Evolutionary conservation across 1,140 invertebrate genomes (phyloP).

Genomic region (Hormaphis cornu): DNA sequence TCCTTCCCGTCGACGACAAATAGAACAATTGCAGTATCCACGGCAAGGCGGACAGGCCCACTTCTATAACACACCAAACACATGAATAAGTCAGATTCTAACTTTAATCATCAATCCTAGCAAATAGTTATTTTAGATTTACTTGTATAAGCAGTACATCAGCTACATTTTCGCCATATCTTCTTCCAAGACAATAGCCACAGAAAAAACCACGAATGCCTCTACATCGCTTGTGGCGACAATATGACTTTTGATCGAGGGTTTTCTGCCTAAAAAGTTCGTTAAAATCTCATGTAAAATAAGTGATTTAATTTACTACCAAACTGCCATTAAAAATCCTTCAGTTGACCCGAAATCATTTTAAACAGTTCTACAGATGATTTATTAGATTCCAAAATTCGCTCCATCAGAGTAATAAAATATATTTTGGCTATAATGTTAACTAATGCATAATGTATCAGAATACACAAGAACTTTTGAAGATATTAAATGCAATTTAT

Average conservation of each 20-base stretch:
- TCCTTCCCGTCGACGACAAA: slow-evolving; percentile 44
- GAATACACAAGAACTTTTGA: too few species aligned
- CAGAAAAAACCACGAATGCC: slow-evolving; percentile 47
- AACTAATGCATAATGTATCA: too few species aligned
- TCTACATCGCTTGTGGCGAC: slow-evolving; percentile 43
- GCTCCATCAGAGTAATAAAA: too few species aligned
- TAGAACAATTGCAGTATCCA: slow-evolving; percentile 45
- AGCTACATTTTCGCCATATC: slow-evolving; percentile 45
- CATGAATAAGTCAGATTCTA: not conserved
- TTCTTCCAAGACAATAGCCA: slow-evolving; percentile 44
- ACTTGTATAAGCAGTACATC: slow-evolving; percentile 44
- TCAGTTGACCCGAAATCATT: too few species aligned
- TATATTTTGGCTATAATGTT: too few species aligned
- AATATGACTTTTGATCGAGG: slow-evolving; percentile 45
- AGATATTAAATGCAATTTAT: too few species aligned
- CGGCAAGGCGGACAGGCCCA: slow-evolving; percentile 47
- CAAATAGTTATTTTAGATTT: slow-evolving; percentile 25
- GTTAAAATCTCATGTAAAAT: too few species aligned
- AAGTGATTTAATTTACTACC: too few species aligned
- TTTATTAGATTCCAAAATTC: too few species aligned
- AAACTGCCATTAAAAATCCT: too few species aligned
- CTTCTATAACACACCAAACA: slow-evolving; percentile 36
- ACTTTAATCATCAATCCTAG: not conserved
- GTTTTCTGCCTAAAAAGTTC: slow-evolving; percentile 45
- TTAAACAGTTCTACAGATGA: too few species aligned